Evolutionary conservation across 2,113 vertebrate genomes (phyloP).

Genomic region (Perca schrenkii): DNA sequence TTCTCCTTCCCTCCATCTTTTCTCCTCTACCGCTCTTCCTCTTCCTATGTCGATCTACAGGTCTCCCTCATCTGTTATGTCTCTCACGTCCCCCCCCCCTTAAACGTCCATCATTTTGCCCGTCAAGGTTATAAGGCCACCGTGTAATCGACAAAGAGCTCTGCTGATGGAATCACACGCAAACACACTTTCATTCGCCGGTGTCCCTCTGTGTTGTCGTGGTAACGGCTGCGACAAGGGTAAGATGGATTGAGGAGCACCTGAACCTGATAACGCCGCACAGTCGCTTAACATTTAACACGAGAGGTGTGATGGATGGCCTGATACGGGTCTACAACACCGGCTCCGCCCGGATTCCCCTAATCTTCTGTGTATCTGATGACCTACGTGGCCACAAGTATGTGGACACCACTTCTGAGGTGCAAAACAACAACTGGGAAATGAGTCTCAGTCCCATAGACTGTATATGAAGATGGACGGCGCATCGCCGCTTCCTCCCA

Average conservation of each 20-base stretch:
- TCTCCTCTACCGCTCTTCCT: not conserved
- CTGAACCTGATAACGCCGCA: not conserved
- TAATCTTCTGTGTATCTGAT: not conserved
- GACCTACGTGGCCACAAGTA: too few relatives aligned
- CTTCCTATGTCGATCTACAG: not conserved
- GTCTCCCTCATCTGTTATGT: not conserved
- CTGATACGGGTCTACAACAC: not conserved
- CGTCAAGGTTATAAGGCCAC: constrained; percentile 47
- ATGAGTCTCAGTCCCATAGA: too few relatives aligned
- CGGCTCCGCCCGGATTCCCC: not conserved
- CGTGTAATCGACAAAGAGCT: constrained; percentile 45
- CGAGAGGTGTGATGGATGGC: not conserved
- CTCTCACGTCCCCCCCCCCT: constrained; percentile 20
- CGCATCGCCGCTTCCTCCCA: too few relatives aligned
- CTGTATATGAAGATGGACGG: too few relatives aligned
- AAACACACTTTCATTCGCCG: constrained; percentile 13
- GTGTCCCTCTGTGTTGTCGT: not conserved
- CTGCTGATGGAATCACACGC: constrained; percentile 33
- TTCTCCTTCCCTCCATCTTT: constrained; percentile 5
- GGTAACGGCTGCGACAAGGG: not conserved
- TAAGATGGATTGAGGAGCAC: not conserved
- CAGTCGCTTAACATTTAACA: not conserved
- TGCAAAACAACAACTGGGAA: too few relatives aligned
- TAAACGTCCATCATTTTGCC: constrained; percentile 24
- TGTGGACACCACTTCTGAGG: too few relatives aligned